phyloP scores from a whole-genome alignment of 2,113 vertebrate species.

The Melierax canorus region DNA sequence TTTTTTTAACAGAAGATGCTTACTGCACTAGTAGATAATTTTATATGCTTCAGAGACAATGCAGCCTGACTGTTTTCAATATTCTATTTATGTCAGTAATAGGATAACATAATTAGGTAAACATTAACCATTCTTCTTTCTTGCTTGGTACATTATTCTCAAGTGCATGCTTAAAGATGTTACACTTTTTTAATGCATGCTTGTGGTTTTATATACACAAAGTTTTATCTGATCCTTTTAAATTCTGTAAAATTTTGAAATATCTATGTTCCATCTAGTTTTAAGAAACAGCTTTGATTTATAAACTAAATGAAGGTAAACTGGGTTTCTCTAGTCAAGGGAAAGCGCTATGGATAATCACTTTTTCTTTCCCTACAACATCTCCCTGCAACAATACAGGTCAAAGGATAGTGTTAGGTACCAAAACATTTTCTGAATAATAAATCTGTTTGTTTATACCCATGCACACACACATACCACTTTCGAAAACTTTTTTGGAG shows the following conservation, averaged over 20 bases:
- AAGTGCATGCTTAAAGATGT: neutral
- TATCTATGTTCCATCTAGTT: neutral
- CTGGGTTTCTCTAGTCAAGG: neutral
- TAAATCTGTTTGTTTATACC: neutral
- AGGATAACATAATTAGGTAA: neutral
- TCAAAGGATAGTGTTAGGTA: neutral
- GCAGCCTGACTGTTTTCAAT: neutral
- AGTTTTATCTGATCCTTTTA: neutral
- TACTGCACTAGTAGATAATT: neutral
- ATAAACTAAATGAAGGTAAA: neutral
- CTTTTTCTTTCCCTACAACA: neutral
- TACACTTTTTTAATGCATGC: neutral
- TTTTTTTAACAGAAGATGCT: neutral
- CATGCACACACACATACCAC: neutral
- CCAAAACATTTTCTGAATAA: neutral
- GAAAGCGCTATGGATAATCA: neutral
- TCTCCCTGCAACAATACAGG: neutral
- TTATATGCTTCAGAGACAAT: neutral
- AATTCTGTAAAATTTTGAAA: neutral
- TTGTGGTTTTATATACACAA: neutral
- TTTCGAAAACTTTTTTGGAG: neutral
- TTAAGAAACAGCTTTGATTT: neutral
- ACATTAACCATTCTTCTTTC: neutral
- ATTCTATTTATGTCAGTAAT: neutral
- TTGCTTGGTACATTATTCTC: neutral